Evolutionary conservation across 1,140 invertebrate species (phyloP).

Genomic region (Papilio dardanus): DNA sequence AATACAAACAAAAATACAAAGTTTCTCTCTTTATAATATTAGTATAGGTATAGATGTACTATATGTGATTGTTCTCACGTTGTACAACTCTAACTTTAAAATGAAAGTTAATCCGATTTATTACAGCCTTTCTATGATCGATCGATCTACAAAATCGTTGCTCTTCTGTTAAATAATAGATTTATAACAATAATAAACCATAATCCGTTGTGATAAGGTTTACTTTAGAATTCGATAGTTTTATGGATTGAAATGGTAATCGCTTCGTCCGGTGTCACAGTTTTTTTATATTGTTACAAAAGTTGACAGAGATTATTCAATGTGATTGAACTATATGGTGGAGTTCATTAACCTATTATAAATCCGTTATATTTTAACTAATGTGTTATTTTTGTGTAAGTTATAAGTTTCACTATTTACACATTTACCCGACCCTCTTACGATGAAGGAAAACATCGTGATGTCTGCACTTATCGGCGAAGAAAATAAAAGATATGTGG

Average conservation of each 20-base stretch:
- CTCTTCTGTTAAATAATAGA: slow-evolving; percentile 36
- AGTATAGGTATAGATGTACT: no score
- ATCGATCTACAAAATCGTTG: slow-evolving; percentile 53
- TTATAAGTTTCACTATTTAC: no score
- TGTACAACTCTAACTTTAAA: slow-evolving; percentile 60
- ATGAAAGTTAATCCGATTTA: slow-evolving; percentile 69
- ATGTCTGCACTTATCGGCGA: no score
- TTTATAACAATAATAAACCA: slow-evolving; percentile 24
- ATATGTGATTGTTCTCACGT: no score
- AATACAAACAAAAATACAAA: no score
- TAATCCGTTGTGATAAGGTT: slow-evolving; percentile 44
- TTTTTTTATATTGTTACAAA: slow-evolving; percentile 62
- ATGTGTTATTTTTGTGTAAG: no score
- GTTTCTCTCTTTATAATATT: no score
- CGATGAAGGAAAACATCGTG: no score
- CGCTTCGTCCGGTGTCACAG: slow-evolving; percentile 52
- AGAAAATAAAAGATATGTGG: no score
- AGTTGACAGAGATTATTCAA: slow-evolving; percentile 51
- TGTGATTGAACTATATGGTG: slow-evolving; percentile 69
- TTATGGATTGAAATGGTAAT: slow-evolving; percentile 38
- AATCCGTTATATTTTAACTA: slow-evolving; percentile 29
- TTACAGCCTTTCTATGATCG: slow-evolving; percentile 69
- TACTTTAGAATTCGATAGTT: slow-evolving; percentile 37
- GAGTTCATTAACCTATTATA: slow-evolving; percentile 48
- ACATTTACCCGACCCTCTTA: no score